phyloP scores from a whole-genome alignment of 2,888 invertebrate genomes.

The Pseudeuparius sepicola region DNA sequence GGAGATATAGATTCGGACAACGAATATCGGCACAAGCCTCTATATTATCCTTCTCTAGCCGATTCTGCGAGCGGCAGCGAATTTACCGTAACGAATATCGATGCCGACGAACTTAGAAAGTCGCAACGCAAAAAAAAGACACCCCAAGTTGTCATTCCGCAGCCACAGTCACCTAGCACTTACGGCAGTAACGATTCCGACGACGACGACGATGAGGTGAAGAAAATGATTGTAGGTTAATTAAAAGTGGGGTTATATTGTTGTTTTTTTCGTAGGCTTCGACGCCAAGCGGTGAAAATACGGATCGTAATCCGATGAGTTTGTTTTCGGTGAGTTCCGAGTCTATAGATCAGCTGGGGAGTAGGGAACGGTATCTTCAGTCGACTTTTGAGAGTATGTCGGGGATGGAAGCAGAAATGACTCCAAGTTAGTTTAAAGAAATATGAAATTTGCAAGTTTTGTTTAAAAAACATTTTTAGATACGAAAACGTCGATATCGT shows the following conservation, averaged over 20 bases:
- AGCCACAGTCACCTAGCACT: constrained; percentile 35
- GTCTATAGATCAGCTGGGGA: constrained; percentile 47
- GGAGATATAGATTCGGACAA: constrained; percentile 80
- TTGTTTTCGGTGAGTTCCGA: constrained; percentile 68
- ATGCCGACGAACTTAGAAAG: constrained; percentile 71
- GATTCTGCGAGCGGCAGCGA: constrained; percentile 46
- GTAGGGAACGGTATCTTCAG: constrained; percentile 52
- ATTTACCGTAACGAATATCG: constrained; percentile 82
- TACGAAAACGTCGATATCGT: constrained; percentile 52
- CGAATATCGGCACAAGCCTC: constrained; percentile 44
- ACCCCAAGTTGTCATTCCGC: constrained; percentile 26
- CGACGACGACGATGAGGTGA: constrained; percentile 58
- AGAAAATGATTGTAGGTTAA: constrained; percentile 9
- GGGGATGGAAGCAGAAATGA: constrained; percentile 44
- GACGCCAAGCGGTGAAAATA: constrained; percentile 73
- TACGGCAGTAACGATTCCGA: constrained; percentile 61
- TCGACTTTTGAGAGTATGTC: constrained; percentile 64
- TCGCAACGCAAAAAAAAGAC: constrained; percentile 59
- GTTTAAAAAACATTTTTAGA: constrained; percentile 30
- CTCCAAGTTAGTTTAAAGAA: constrained; percentile 22
- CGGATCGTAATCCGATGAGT: constrained; percentile 62
- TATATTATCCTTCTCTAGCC: constrained; percentile 27
- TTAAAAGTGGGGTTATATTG: too few species aligned
- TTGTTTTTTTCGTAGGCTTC: constrained; percentile 45
- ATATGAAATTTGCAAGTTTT: background rate